A percentile compares a stretch with the other conserved stretches of the same genome.
Conservation (phyloP, 2,888 invertebrate genomes). For the Spisula subtruncata region DNA sequence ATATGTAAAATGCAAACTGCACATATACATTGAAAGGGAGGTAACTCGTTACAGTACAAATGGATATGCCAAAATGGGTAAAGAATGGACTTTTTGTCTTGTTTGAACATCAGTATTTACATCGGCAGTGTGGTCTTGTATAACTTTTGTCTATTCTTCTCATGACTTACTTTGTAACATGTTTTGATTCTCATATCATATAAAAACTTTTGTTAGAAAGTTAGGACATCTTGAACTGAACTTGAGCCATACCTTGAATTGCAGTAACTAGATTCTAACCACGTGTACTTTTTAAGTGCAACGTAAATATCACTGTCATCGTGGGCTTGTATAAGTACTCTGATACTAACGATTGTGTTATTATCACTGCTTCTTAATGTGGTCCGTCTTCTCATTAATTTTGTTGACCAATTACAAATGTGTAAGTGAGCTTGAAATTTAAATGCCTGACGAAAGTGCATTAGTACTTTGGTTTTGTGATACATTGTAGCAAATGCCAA, state of each 20-base stretch:
- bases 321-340: too few relatives aligned
- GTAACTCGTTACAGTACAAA: too few relatives aligned
- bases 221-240: not conserved
- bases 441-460: too few relatives aligned
- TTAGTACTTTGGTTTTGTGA: too few relatives aligned
- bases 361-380: not conserved
- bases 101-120: not conserved
- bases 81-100: not conserved
- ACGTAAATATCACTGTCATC: not conserved
- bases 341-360: not conserved
- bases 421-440: too few relatives aligned
- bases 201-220: not conserved
- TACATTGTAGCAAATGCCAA: too few relatives aligned
- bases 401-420: too few relatives aligned
- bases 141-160: not conserved
- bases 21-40: too few relatives aligned
- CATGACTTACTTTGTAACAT: not conserved
- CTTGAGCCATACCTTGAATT: not conserved
- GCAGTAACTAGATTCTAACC: not conserved
- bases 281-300: not conserved
- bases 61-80: not conserved
- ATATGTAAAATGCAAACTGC: too few relatives aligned
- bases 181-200: not conserved
- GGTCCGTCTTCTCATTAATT: not conserved
- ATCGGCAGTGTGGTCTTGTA: not conserved